These are phyloP conservation scores for Calliphora vomitoria DNA, from an alignment of 2,888 invertebrate genomes.

Conservation along the genomic window DNA sequence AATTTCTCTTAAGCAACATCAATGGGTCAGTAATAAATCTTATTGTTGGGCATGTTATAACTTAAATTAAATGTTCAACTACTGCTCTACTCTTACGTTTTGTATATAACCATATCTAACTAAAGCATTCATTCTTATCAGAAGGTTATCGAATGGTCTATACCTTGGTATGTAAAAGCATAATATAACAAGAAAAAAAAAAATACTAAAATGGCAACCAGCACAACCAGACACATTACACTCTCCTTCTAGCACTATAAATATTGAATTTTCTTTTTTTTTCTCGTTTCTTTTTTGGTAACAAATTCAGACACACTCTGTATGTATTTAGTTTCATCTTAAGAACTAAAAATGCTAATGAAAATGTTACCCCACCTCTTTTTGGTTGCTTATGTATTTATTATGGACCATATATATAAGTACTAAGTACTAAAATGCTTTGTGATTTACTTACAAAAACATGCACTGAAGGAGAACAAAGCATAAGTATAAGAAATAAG, in stretches of 20 bases:
- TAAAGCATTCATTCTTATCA: constrained; percentile 18
- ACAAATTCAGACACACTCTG: not conserved
- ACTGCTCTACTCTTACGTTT: not conserved
- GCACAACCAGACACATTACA: not conserved
- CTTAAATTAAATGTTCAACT: constrained; percentile 46
- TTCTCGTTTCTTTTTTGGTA: not conserved
- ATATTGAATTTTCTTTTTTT: constrained; percentile 11
- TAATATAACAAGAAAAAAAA: not conserved
- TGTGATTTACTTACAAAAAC: constrained; percentile 19
- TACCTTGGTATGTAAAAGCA: constrained; percentile 29
- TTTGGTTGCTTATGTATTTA: constrained; percentile 10
- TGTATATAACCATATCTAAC: not conserved
- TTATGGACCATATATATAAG: not conserved
- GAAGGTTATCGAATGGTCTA: constrained; percentile 40
- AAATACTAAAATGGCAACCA: not conserved
- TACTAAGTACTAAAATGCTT: constrained; percentile 24
- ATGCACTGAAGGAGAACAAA: not conserved
- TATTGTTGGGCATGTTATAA: constrained; percentile 39
- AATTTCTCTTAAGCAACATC: constrained; percentile 35
- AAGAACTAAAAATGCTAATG: constrained; percentile 46
- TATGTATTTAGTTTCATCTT: constrained; percentile 1
- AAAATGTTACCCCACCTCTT: constrained; percentile 12
- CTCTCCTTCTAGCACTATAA: not conserved
- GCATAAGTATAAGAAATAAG: not conserved
- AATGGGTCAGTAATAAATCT: constrained; percentile 69